Evolutionary conservation across 2,113 vertebrate species (phyloP).

Genomic region (Castor canadensis): DNA sequence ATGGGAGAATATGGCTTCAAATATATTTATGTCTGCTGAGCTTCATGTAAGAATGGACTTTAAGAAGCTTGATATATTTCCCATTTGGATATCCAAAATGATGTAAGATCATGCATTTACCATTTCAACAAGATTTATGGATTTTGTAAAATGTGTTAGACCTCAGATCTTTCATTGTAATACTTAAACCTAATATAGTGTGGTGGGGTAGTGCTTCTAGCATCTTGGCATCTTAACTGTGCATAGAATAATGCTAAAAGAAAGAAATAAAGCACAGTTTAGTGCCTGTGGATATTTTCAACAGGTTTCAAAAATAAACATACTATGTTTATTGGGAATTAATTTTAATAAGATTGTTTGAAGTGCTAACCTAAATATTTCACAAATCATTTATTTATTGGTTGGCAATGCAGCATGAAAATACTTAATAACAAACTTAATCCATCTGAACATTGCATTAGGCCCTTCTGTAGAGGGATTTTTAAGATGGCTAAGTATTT

Average conservation of each 20-base stretch:
- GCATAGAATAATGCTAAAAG: not conserved
- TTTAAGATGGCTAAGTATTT: slow-evolving; percentile 34
- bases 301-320: slow-evolving; percentile 27
- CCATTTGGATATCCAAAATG: slow-evolving; percentile 32
- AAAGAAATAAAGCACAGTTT: not conserved
- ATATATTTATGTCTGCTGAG: not conserved
- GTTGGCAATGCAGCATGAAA: slow-evolving; percentile 38
- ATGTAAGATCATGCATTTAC: slow-evolving; percentile 21
- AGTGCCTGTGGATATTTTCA: not conserved
- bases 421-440: slow-evolving; percentile 54
- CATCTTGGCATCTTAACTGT: slow-evolving; percentile 16
- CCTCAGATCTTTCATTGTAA: slow-evolving; percentile 30
- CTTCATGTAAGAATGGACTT: not conserved
- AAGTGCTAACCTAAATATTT: slow-evolving; percentile 63
- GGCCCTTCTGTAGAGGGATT: not conserved
- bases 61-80: slow-evolving; percentile 24
- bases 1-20: not conserved
- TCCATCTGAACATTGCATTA: not conserved
- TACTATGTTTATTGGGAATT: not conserved
- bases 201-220: not conserved
- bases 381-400: not conserved
- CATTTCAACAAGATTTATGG: slow-evolving; percentile 1
- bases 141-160: slow-evolving; percentile 46
- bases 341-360: slow-evolving; percentile 53
- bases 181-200: slow-evolving; percentile 28